These are phyloP conservation scores for Chionodraco myersi DNA, from an alignment of 2,113 vertebrate species.

Conservation along the genomic window DNA sequence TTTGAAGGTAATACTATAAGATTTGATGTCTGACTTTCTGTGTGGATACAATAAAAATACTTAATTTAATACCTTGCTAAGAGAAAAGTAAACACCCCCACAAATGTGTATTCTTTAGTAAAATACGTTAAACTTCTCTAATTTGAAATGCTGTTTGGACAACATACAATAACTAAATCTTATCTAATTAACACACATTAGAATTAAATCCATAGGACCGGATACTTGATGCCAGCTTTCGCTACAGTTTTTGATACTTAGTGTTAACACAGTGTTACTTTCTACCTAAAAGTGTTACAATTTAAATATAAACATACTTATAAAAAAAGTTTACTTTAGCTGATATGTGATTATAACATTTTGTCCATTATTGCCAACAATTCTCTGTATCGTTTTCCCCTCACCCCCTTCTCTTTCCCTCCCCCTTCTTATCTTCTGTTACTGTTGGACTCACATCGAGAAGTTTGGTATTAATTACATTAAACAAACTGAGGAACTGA, in stretches of 20 bases:
- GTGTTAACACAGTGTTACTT: neutral
- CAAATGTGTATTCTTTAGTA: too few species aligned
- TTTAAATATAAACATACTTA: too few species aligned
- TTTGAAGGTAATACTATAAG: too few species aligned
- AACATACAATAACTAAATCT: too few species aligned
- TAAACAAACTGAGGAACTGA: slow-evolving; percentile 48
- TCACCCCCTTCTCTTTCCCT: neutral
- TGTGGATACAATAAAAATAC: neutral
- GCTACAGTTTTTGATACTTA: neutral
- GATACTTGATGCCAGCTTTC: neutral
- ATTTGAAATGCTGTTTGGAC: too few species aligned
- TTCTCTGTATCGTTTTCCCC: neutral
- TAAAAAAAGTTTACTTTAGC: neutral
- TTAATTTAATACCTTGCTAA: neutral
- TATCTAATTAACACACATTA: too few species aligned
- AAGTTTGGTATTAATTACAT: slow-evolving; percentile 40
- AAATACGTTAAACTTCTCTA: too few species aligned
- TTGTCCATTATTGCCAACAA: slow-evolving; percentile 7
- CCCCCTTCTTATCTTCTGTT: slow-evolving; percentile 5
- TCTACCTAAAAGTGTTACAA: too few species aligned
- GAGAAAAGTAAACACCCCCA: neutral
- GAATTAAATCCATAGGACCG: neutral
- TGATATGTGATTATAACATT: neutral
- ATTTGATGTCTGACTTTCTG: neutral
- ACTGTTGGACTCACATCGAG: slow-evolving; percentile 31